phyloP scores from a whole-genome alignment of 2,113 vertebrate genomes.

The Notothenia coriiceps region DNA sequence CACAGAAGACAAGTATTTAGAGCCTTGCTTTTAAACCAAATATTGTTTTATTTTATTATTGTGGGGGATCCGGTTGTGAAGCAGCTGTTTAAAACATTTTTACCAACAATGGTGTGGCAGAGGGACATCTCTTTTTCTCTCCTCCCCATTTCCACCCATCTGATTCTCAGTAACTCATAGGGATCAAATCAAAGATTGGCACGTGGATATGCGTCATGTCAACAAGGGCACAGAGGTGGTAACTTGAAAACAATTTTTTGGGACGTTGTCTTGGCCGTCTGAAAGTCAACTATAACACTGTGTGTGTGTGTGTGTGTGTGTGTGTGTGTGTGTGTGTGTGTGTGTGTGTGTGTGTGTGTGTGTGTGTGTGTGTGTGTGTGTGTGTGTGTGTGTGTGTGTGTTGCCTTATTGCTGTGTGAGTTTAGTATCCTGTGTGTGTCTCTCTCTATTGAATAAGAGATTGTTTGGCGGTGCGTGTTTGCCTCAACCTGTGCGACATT shows the following conservation, averaged over 20 bases:
- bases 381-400: neutral
- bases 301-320: conserved; percentile 5
- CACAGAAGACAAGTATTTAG: no score
- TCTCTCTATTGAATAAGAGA: conserved; percentile 34
- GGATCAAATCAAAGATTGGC: conserved; percentile 38
- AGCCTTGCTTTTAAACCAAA: neutral
- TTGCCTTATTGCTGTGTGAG: conserved; percentile 17
- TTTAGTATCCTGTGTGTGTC: neutral
- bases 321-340: neutral
- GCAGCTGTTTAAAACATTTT: conserved; percentile 14
- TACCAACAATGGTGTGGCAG: conserved; percentile 8
- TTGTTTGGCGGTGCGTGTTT: conserved; percentile 19
- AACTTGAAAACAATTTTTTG: conserved; percentile 14
- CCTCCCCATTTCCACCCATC: conserved; percentile 42
- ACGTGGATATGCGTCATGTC: neutral
- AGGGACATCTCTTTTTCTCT: conserved; percentile 38
- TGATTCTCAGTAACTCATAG: conserved; percentile 28
- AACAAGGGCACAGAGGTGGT: neutral
- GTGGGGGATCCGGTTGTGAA: conserved; percentile 13
- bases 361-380: no score
- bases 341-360: neutral
- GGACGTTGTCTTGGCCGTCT: conserved; percentile 1
- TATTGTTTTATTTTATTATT: neutral
- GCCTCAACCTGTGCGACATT: conserved; percentile 69
- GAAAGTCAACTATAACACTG: conserved; percentile 35